phyloP scores from a whole-genome alignment of 1,140 invertebrate species.

The Drosophila auraria region DNA sequence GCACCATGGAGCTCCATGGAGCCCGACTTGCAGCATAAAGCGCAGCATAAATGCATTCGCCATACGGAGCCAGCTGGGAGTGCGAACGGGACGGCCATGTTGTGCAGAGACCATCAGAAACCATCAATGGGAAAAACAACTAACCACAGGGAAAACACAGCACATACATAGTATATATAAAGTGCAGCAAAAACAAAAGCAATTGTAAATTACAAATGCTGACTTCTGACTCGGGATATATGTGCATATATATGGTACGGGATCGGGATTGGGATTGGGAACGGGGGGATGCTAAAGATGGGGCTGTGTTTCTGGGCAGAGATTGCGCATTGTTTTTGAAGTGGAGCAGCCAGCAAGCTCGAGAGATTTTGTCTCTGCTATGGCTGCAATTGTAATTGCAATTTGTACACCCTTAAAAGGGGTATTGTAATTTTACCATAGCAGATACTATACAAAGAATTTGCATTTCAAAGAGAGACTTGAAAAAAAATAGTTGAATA shows the following conservation, averaged over 20 bases:
- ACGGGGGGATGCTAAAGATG: conserved; percentile 24
- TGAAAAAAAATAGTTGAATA: neutral
- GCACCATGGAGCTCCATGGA: conserved; percentile 30
- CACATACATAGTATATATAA: conserved; percentile 30
- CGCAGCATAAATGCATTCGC: conserved; percentile 66
- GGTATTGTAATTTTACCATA: conserved; percentile 5
- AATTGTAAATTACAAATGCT: conserved; percentile 76
- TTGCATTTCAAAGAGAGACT: conserved; percentile 5
- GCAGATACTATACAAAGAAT: conserved; percentile 9
- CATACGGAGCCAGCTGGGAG: conserved; percentile 26
- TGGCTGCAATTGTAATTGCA: conserved; percentile 21
- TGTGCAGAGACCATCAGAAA: conserved; percentile 43
- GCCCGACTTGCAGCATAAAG: conserved; percentile 48
- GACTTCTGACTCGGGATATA: conserved; percentile 31
- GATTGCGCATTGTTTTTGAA: conserved; percentile 72
- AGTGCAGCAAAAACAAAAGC: conserved; percentile 62
- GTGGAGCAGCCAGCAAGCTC: conserved; percentile 56
- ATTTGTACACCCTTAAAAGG: conserved; percentile 25
- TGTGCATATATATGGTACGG: neutral
- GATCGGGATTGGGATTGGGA: conserved; percentile 8
- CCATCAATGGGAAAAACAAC: conserved; percentile 83
- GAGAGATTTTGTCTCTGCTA: conserved; percentile 22
- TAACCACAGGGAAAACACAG: conserved; percentile 55
- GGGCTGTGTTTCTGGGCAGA: conserved; percentile 38
- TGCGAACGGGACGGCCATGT: conserved; percentile 62